Evolutionary conservation across 92 coral and sea anemone genomes (phyloP).

Genomic region (Phymanthus crucifer): DNA sequence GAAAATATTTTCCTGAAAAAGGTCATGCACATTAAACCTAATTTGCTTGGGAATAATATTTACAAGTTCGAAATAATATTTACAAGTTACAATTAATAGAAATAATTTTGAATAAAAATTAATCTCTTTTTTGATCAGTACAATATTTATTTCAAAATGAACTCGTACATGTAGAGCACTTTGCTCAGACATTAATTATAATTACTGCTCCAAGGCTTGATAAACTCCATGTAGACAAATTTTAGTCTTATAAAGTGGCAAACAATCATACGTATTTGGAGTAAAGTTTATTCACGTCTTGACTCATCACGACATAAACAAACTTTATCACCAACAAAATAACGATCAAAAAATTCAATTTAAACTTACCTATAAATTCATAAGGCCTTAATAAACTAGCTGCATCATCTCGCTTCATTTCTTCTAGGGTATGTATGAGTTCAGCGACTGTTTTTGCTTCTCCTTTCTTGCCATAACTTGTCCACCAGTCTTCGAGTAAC

Average conservation of each 20-base stretch:
- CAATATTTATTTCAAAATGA: no score
- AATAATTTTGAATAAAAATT: no score
- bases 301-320: background rate
- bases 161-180: no score
- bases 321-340: background rate
- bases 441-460: slow-evolving; percentile 77
- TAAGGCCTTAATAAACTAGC: slow-evolving; percentile 72
- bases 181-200: no score
- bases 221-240: background rate
- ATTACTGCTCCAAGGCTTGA: background rate
- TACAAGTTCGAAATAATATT: no score
- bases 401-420: slow-evolving; percentile 93
- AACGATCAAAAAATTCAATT: background rate
- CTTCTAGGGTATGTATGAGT: slow-evolving; percentile 53
- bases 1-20: no score
- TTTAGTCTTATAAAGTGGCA: background rate
- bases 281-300: background rate
- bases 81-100: no score
- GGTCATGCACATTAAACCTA: no score
- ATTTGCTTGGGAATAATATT: no score
- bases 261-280: background rate
- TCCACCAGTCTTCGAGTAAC: slow-evolving; percentile 76
- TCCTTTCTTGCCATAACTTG: slow-evolving; percentile 39
- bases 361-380: slow-evolving; percentile 76
- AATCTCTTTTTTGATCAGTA: no score